These are phyloP conservation scores for Chironomus tentans DNA, from an alignment of 2,888 invertebrate genomes.

Conservation along the genomic window DNA sequence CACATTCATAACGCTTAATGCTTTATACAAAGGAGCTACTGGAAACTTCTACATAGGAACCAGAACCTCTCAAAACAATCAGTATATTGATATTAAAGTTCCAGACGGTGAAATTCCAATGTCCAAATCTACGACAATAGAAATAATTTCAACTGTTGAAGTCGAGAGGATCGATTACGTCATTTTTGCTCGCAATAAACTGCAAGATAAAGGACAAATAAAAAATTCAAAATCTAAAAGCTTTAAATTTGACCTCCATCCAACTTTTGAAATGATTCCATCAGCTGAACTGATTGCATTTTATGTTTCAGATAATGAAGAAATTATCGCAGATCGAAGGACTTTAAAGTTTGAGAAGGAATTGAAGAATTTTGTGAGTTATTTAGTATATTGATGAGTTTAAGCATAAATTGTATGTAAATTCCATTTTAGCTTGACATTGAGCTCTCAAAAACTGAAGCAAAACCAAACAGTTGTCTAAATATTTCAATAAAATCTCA, in stretches of 20 bases:
- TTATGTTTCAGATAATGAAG: slow-evolving; percentile 59
- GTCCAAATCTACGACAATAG: background rate
- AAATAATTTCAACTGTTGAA: background rate
- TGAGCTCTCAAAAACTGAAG: slow-evolving; percentile 50
- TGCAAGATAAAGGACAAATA: slow-evolving; percentile 54
- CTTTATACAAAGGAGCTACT: slow-evolving; percentile 44
- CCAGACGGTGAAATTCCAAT: background rate
- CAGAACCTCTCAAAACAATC: background rate
- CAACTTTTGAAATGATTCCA: slow-evolving; percentile 62
- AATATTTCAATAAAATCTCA: slow-evolving; percentile 66
- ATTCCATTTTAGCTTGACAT: slow-evolving; percentile 52
- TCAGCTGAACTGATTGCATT: slow-evolving; percentile 69
- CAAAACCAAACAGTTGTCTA: slow-evolving; percentile 61
- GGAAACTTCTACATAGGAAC: background rate
- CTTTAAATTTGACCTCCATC: slow-evolving; percentile 37
- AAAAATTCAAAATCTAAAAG: slow-evolving; percentile 30
- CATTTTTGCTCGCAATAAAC: background rate
- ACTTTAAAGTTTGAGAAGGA: slow-evolving; percentile 65
- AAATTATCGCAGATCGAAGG: slow-evolving; percentile 70
- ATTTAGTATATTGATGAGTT: slow-evolving; percentile 30
- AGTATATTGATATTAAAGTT: background rate
- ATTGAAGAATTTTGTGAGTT: slow-evolving; percentile 59
- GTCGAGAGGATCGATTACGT: background rate
- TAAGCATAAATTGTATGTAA: slow-evolving; percentile 48
- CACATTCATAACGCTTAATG: slow-evolving; percentile 30